Conservation (phyloP, 2,797 vertebrate species). For the Bryconaethiops microstoma region DNA sequence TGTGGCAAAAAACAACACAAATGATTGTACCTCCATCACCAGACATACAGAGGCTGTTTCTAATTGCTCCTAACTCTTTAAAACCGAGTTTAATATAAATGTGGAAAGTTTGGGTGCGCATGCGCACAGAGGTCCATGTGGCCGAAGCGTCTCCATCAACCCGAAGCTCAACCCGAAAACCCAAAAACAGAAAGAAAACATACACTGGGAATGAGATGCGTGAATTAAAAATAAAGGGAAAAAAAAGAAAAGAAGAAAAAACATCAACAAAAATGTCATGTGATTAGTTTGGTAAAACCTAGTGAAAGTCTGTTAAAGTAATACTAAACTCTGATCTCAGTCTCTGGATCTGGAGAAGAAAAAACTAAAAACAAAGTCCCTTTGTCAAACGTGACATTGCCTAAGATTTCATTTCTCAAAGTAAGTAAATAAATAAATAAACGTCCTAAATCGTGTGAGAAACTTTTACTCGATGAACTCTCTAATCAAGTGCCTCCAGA, state of each 20-base stretch:
- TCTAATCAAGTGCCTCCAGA: slow-evolving; percentile 66
- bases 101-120: slow-evolving; percentile 22
- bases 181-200: neutral
- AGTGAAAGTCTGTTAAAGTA: neutral
- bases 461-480: slow-evolving; percentile 62
- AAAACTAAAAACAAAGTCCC: slow-evolving; percentile 40
- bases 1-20: neutral
- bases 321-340: slow-evolving; percentile 3
- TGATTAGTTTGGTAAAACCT: neutral
- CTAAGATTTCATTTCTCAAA: slow-evolving; percentile 66
- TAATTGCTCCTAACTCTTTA: neutral
- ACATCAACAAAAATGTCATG: neutral
- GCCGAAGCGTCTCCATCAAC: slow-evolving; percentile 13
- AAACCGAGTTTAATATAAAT: neutral
- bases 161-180: neutral
- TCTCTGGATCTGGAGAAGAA: slow-evolving; percentile 58
- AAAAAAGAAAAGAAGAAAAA: too few species aligned
- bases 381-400: slow-evolving; percentile 76
- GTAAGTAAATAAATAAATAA: slow-evolving; percentile 57
- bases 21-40: neutral
- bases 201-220: neutral
- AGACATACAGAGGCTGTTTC: slow-evolving; percentile 53
- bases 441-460: slow-evolving; percentile 63
- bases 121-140: slow-evolving; percentile 18
- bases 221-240: too few species aligned